Evolutionary conservation across 35 echinoderm and acorn worm genomes (phyloP), one percentile per base, ranked within the genome.

Genomic region (Patiria miniata): DNA sequence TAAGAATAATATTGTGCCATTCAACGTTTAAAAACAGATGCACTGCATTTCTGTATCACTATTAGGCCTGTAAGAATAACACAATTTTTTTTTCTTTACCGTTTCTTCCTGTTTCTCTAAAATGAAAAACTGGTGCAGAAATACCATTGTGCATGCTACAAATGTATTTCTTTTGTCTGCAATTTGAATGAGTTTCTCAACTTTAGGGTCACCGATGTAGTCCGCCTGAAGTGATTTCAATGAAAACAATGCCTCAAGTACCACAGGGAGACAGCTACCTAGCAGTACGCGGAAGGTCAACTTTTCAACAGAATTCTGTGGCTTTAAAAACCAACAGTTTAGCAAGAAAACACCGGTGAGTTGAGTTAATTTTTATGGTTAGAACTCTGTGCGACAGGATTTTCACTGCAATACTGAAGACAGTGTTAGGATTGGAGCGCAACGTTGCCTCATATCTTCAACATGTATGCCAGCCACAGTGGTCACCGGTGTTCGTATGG

Each of bases 401-500:
- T 12, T 47, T 12, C 4, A 47, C 42, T 47, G 42, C 4, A 47
- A 47, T 47, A 47, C 42, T 47, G 42, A 47, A 6, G 42, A 4
- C 42, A 47, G n/a, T n/a, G n/a, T n/a, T n/a, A n/a, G 42, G 4
- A 47, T 47, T 47, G 4, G 12, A 47, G 42, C 42, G 12, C 4
- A 47, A 47, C 4, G 42, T 12, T 12, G 42, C 4, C 34, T 23
- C 21, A 34, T 73, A 23, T 36, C 23, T 73, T 21, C 58, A 61
- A 61, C 65, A 73, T 73, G 65, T 73, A 73, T 73, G 26, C 26
- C 26, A 73, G 65, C 65, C 19, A 73, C 65, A 30, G 26, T 30
- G 65, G 65, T 73, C 34, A 73, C 65, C 65, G 65, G 65, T 73
- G 26, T 73, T 73, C 65, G 29, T 23, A 36, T 9, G 65, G 65